phyloP scores from a whole-genome alignment of 2,888 invertebrate species.

The Marasmarcha lunaedactyla region DNA sequence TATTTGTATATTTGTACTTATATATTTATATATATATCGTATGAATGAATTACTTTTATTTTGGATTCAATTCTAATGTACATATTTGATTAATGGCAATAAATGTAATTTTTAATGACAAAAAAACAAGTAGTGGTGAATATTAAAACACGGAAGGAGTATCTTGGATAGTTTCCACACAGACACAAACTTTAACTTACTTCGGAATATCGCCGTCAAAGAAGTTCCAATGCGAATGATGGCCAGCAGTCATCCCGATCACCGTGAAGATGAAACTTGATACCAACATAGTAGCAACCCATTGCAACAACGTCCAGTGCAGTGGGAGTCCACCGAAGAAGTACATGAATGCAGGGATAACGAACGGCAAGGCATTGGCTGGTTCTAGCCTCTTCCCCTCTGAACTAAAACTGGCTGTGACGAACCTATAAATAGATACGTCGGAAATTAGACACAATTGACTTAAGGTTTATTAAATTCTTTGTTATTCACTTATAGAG shows the following conservation, averaged over 20 bases:
- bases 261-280: constrained; percentile 73
- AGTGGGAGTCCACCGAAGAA: constrained; percentile 35
- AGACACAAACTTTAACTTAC: constrained; percentile 41
- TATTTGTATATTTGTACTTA: too few relatives aligned
- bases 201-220: constrained; percentile 84
- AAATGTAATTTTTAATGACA: too few relatives aligned
- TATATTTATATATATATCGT: too few relatives aligned
- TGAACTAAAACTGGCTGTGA: constrained; percentile 19
- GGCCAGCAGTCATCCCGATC: constrained; percentile 82
- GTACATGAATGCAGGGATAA: constrained; percentile 55
- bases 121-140: too few relatives aligned
- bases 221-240: constrained; percentile 83
- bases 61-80: too few relatives aligned
- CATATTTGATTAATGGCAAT: too few relatives aligned
- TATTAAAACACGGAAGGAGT: too few relatives aligned
- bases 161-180: too few relatives aligned
- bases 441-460: too few relatives aligned
- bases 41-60: too few relatives aligned
- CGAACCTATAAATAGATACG: constrained; percentile 28
- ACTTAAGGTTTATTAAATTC: too few relatives aligned
- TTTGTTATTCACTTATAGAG: too few relatives aligned
- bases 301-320: constrained; percentile 48
- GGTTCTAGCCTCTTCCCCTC: constrained; percentile 33
- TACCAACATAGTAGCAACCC: constrained; percentile 61
- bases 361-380: constrained; percentile 33